Evolutionary conservation across 1,140 invertebrate genomes (phyloP).

Genomic region (Cataglyphis hispanica): DNA sequence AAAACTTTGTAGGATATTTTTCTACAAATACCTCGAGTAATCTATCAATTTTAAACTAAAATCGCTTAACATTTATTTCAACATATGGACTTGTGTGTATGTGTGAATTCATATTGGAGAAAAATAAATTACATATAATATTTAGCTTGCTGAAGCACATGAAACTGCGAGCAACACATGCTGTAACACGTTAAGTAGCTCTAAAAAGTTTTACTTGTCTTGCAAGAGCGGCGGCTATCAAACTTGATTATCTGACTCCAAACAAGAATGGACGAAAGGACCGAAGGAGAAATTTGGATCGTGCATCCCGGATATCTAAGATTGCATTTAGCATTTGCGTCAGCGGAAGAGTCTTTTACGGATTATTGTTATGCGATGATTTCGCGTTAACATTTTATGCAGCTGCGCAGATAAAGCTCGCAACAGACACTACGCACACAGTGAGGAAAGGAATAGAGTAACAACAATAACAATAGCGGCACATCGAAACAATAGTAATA

Average conservation of each 20-base stretch:
- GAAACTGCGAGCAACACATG: constrained; percentile 47
- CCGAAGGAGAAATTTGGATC: background rate
- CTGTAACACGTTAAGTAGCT: constrained; percentile 33
- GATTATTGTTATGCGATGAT: constrained; percentile 1
- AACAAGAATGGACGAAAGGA: background rate
- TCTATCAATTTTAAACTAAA: background rate
- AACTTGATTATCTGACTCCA: background rate
- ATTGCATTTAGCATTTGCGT: constrained; percentile 18
- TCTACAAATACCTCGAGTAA: background rate
- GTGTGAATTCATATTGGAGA: background rate
- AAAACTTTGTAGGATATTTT: background rate
- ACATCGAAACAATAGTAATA: too few relatives aligned
- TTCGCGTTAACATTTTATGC: constrained; percentile 19
- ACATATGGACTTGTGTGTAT: too few relatives aligned
- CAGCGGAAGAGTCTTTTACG: background rate
- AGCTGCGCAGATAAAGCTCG: constrained; percentile 46
- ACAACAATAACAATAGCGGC: background rate
- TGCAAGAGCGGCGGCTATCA: background rate
- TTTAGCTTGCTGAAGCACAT: constrained; percentile 24
- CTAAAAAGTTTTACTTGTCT: background rate
- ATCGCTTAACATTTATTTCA: constrained; percentile 13
- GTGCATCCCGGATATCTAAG: constrained; percentile 13
- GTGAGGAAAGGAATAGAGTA: background rate
- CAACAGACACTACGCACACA: constrained; percentile 44
- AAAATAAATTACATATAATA: background rate